phyloP scores from a whole-genome alignment of 2,113 vertebrate species.

The Cavia porcellus region DNA sequence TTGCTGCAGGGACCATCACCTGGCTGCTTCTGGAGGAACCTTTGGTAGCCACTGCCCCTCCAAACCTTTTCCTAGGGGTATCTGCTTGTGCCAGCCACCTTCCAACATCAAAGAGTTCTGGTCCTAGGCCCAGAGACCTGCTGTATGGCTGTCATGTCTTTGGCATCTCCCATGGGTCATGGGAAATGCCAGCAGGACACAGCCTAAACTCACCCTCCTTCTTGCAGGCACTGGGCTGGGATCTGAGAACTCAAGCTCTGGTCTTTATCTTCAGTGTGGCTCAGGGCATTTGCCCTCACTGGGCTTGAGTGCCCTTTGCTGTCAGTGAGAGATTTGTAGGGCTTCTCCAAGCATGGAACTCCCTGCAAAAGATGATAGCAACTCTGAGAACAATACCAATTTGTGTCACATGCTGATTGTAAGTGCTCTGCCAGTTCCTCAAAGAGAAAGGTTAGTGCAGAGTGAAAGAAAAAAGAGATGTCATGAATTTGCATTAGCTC shows the following conservation, averaged over 20 bases:
- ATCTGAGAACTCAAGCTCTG: neutral
- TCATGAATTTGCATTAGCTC: neutral
- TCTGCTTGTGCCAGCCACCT: neutral
- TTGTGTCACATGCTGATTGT: neutral
- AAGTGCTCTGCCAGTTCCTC: neutral
- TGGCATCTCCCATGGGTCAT: neutral
- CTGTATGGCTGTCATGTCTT: neutral
- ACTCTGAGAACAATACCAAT: neutral
- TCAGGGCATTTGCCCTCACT: neutral
- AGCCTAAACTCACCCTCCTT: neutral
- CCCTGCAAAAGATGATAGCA: neutral
- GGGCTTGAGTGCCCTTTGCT: neutral
- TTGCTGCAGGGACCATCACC: neutral
- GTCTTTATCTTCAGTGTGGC: neutral
- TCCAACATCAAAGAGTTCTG: neutral
- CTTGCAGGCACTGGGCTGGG: neutral
- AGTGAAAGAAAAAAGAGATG: neutral
- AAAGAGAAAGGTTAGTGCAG: neutral
- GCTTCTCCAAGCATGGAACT: neutral
- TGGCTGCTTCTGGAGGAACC: neutral
- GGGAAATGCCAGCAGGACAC: neutral
- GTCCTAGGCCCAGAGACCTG: accelerated
- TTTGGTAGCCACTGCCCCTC: neutral
- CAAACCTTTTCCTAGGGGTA: neutral
- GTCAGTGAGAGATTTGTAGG: neutral